These are phyloP conservation scores for Micropterix aruncella DNA, from an alignment of 2,888 invertebrate species.

Conservation along the genomic window DNA sequence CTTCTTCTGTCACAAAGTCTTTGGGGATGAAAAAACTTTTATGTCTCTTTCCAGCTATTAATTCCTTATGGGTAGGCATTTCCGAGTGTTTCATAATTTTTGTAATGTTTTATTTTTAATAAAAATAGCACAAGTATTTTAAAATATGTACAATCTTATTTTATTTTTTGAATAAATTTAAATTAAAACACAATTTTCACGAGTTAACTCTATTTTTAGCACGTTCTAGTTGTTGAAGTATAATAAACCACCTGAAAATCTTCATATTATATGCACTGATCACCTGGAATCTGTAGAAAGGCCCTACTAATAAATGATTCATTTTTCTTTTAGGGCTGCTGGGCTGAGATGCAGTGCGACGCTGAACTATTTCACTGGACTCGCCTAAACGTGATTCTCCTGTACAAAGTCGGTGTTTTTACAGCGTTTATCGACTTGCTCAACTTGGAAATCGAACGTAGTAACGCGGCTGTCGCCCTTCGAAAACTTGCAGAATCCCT, in stretches of 20 bases:
- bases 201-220: too few species aligned
- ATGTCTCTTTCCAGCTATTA: too few species aligned
- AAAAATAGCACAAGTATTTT: too few species aligned
- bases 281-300: too few species aligned
- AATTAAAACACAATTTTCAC: too few species aligned
- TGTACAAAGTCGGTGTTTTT: constrained; percentile 85
- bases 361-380: constrained; percentile 80
- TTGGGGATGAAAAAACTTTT: too few species aligned
- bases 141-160: too few species aligned
- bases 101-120: too few species aligned
- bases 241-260: background rate
- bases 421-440: constrained; percentile 82
- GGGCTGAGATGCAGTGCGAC: constrained; percentile 87
- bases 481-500: constrained; percentile 34
- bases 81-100: too few species aligned
- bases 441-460: constrained; percentile 87
- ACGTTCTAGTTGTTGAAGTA: background rate
- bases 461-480: constrained; percentile 30
- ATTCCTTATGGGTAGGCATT: too few species aligned
- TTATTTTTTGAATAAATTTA: too few species aligned
- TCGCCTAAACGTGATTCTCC: constrained; percentile 68
- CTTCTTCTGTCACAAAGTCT: too few species aligned
- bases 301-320: background rate
- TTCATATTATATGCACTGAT: background rate
- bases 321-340: constrained; percentile 47